Conservation (phyloP, 2,888 invertebrate genomes). For the Drosophila mimetica region DNA sequence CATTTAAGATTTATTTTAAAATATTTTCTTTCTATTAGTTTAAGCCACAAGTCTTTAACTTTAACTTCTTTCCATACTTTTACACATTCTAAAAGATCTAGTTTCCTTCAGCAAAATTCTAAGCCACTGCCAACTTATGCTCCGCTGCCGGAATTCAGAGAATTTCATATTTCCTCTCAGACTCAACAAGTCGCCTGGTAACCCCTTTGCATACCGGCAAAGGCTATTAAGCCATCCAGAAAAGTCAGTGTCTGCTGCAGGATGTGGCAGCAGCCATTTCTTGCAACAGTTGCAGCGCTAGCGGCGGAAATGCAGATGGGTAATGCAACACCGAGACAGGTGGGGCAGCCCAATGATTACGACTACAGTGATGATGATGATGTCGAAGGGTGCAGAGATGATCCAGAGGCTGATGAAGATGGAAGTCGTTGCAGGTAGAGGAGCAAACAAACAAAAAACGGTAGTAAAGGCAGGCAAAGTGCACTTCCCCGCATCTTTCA, state of each 20-base stretch:
- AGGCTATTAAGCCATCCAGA: slow-evolving; percentile 32
- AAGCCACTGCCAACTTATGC: slow-evolving; percentile 1
- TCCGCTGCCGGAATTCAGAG: slow-evolving; percentile 4
- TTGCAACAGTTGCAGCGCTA: slow-evolving; percentile 34
- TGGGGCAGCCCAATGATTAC: slow-evolving; percentile 36
- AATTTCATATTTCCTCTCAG: slow-evolving; percentile 11
- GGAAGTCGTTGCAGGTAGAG: slow-evolving; percentile 8
- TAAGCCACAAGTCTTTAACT: neutral
- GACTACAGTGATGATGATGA: slow-evolving; percentile 15
- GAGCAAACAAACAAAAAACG: neutral
- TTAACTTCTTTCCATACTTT: neutral
- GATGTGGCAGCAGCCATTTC: slow-evolving; percentile 36
- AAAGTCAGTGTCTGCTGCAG: slow-evolving; percentile 30
- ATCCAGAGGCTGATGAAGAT: slow-evolving; percentile 12
- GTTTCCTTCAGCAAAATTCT: neutral
- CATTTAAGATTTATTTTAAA: neutral
- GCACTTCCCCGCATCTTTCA: slow-evolving; percentile 13
- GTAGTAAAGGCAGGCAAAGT: neutral
- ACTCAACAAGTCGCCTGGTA: slow-evolving; percentile 21
- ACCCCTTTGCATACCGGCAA: slow-evolving; percentile 5
- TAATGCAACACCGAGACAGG: slow-evolving; percentile 35
- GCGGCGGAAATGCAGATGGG: slow-evolving; percentile 47
- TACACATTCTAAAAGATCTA: neutral
- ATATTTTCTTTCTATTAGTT: neutral
- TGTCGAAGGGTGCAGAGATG: slow-evolving; percentile 20